These are phyloP conservation scores for Eupithecia pulchellata DNA, from an alignment of 2,888 invertebrate genomes.

Conservation along the genomic window DNA sequence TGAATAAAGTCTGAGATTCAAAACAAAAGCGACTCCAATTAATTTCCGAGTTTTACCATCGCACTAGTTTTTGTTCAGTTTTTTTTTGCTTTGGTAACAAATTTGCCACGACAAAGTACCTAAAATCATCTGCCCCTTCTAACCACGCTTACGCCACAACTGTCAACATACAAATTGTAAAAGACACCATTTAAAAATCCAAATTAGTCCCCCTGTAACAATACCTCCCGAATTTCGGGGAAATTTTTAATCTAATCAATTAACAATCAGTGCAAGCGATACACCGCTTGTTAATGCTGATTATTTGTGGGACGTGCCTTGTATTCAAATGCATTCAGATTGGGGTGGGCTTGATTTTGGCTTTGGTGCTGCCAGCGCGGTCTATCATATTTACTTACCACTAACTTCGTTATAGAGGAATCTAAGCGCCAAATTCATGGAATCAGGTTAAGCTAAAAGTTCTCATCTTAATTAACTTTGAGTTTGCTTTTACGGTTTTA, in stretches of 20 bases:
- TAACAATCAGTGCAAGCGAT: slow-evolving; percentile 86
- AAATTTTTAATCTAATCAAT: slow-evolving; percentile 86
- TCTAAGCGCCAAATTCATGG: not conserved
- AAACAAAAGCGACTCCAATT: not conserved
- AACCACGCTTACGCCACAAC: slow-evolving; percentile 40
- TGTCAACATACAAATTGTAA: slow-evolving; percentile 79
- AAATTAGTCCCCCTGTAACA: slow-evolving; percentile 76
- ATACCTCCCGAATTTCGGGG: slow-evolving; percentile 69
- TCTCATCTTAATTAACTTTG: not conserved
- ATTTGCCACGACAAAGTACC: not conserved
- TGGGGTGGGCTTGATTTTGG: slow-evolving; percentile 76
- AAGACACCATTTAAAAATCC: slow-evolving; percentile 73
- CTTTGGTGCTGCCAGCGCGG: slow-evolving; percentile 66
- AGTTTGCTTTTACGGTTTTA: no score
- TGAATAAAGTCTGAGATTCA: not conserved
- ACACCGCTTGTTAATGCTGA: slow-evolving; percentile 83
- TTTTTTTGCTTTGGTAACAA: not conserved
- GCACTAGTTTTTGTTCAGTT: not conserved
- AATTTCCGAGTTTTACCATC: not conserved
- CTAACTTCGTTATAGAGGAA: not conserved
- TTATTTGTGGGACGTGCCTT: slow-evolving; percentile 83
- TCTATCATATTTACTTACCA: slow-evolving; percentile 37
- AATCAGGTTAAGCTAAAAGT: not conserved
- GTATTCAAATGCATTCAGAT: slow-evolving; percentile 68
- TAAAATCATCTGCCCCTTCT: not conserved